Evolutionary conservation across 2,888 invertebrate species (phyloP).

Genomic region (Thymelicus lineola): DNA sequence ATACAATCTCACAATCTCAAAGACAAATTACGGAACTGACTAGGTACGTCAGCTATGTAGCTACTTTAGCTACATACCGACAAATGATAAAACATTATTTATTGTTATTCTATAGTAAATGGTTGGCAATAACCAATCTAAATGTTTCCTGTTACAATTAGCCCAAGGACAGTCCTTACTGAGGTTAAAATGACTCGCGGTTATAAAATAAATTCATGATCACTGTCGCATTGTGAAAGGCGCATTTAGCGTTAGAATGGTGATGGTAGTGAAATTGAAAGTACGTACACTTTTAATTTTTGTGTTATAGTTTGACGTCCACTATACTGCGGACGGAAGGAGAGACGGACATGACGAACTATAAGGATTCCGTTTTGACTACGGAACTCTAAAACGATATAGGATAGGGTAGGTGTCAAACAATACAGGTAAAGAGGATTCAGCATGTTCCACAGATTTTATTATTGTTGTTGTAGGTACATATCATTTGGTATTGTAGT

Average conservation of each 20-base stretch:
- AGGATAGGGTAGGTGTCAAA: too few relatives aligned
- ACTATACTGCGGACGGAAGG: too few relatives aligned
- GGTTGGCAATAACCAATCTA: slow-evolving; percentile 29
- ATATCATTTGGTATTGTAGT: too few relatives aligned
- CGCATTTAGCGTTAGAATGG: neutral
- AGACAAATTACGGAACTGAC: slow-evolving; percentile 12
- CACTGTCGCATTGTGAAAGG: slow-evolving; percentile 13
- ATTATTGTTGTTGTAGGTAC: too few relatives aligned
- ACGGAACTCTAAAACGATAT: too few relatives aligned
- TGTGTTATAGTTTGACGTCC: neutral
- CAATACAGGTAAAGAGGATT: too few relatives aligned
- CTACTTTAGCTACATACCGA: slow-evolving; percentile 5
- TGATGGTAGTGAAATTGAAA: neutral
- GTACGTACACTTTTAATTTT: neutral
- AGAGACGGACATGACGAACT: too few relatives aligned
- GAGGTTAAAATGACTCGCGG: slow-evolving; percentile 23
- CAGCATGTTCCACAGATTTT: too few relatives aligned
- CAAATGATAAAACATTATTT: slow-evolving; percentile 8
- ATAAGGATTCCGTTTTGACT: too few relatives aligned
- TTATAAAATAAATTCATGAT: slow-evolving; percentile 32
- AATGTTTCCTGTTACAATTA: slow-evolving; percentile 36
- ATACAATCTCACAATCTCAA: slow-evolving; percentile 4
- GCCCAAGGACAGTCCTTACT: slow-evolving; percentile 32
- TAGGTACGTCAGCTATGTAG: neutral
- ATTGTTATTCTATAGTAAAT: slow-evolving; percentile 24